Base-by-base conservation (phyloP, 2,888 invertebrate species). In the Melinopterus prodromus region DNA sequence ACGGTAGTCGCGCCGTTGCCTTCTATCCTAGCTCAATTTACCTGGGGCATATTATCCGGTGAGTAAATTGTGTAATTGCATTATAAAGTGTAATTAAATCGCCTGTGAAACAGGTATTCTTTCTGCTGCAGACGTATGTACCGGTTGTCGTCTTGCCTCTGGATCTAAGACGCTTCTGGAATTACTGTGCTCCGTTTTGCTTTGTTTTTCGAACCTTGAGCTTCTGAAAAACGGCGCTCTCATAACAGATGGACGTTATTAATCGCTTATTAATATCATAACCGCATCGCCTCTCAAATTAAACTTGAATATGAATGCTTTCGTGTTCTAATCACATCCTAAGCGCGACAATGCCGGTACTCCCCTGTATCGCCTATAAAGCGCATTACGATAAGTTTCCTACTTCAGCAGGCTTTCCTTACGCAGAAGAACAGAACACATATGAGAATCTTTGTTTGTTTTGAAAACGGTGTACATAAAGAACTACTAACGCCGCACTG, bases 21-120 rank as follows among this genome's bases (percentile, higher is more conserved):
- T 70, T 70, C 71, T 71, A 35, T 16, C 14, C 71, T 26, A 35
- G 16, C 71, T 71, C 71, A 71, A 71, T 71, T 26, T 71, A 71
- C 71, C 35, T 16, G 71, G 35, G 71, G 71, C 71, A 35, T 71
- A 71, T 71, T 35, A 35, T 35, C 71, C 35, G 71, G 71, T 71
- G 71, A 71, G 35, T 35, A 71, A 71, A 71, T 71, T 71, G 71
- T 71, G 71, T 71, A 71, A 71, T 71, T 71, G 71, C 71, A 71
- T 71, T 71, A 71, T 71, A 71, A 71, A 71, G 6, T 71, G 71
- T 71, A 71, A 71, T 71, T 71, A 71, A 71, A 71, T 71, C 71
- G 71, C 71, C 15, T 16, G 35, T 35, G 26, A 71, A 71, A 71
- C 71, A 71, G 71, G 71, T 71, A 71, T 71, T 12, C 35, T 26